Conservation (phyloP, 2,113 vertebrate species). For the Lanius collurio region DNA sequence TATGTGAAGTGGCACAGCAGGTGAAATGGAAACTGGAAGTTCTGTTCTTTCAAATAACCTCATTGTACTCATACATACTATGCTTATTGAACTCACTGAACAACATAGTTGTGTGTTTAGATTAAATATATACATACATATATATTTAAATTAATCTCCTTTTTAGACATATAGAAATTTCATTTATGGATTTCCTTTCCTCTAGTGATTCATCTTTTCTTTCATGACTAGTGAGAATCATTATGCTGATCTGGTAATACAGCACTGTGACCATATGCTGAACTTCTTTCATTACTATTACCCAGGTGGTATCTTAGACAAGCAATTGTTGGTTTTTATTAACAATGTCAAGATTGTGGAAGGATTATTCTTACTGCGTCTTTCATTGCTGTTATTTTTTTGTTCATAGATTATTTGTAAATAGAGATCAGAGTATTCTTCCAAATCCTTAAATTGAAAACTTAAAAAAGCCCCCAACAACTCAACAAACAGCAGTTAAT, state of each 20-base stretch:
- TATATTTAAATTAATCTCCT: background rate
- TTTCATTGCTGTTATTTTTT: background rate
- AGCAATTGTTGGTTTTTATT: constrained; percentile 13
- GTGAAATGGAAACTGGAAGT: background rate
- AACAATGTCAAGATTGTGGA: background rate
- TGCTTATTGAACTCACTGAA: background rate
- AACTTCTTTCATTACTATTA: background rate
- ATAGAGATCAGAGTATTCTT: background rate
- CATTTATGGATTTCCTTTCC: background rate
- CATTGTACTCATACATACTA: background rate
- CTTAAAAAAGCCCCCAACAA: background rate
- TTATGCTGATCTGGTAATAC: background rate
- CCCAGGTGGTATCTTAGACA: background rate
- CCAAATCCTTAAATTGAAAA: background rate
- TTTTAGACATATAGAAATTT: background rate
- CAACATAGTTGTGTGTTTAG: background rate
- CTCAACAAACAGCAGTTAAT: background rate
- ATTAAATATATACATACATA: background rate
- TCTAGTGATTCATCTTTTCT: constrained; percentile 9
- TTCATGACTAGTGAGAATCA: background rate
- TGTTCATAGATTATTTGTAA: background rate
- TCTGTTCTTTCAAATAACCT: background rate
- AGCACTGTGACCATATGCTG: background rate
- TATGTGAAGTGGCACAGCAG: background rate
- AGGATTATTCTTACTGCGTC: constrained; percentile 3